Percentiles rank a stretch among this genome's conserved stretches.
These are phyloP conservation scores for Momotus momota DNA, from an alignment of 2,797 vertebrate species.

Conservation along the genomic window DNA sequence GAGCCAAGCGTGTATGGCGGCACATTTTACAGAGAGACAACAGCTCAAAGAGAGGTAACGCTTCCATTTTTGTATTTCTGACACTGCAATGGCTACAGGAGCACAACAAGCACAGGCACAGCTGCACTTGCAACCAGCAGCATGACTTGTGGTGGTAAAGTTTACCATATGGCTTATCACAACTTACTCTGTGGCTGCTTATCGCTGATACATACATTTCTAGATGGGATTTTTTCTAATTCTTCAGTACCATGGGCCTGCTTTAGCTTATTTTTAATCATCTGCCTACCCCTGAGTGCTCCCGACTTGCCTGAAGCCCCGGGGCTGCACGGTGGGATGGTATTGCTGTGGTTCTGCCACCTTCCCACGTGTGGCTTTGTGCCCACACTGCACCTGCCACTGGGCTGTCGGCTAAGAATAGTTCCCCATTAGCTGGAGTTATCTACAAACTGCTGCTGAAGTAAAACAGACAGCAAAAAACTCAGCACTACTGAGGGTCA, in stretches of 20 bases:
- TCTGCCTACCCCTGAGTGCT: fast-evolving
- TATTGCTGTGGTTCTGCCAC: fast-evolving
- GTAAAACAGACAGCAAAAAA: fast-evolving
- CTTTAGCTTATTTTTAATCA: neutral
- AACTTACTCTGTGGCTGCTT: fast-evolving
- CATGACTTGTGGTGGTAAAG: neutral
- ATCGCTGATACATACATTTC: neutral
- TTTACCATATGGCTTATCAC: neutral
- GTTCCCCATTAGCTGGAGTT: neutral
- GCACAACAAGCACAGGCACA: fast-evolving
- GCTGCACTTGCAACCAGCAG: neutral
- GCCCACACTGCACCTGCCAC: neutral
- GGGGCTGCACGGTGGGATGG: fast-evolving
- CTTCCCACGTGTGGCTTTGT: fast-evolving
- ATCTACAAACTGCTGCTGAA: neutral
- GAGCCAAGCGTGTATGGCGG: neutral
- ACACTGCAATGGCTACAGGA: neutral
- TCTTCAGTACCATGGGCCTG: neutral
- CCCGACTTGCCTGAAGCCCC: fast-evolving
- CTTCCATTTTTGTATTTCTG: neutral
- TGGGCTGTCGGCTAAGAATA: neutral
- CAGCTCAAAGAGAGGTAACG: neutral
- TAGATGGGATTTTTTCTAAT: neutral
- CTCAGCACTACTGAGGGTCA: neutral
- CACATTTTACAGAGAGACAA: neutral